Percentiles rank a stretch among this genome's conserved stretches.
phyloP scores from a whole-genome alignment of 2,888 invertebrate species.

The Odontocolon sp. region DNA sequence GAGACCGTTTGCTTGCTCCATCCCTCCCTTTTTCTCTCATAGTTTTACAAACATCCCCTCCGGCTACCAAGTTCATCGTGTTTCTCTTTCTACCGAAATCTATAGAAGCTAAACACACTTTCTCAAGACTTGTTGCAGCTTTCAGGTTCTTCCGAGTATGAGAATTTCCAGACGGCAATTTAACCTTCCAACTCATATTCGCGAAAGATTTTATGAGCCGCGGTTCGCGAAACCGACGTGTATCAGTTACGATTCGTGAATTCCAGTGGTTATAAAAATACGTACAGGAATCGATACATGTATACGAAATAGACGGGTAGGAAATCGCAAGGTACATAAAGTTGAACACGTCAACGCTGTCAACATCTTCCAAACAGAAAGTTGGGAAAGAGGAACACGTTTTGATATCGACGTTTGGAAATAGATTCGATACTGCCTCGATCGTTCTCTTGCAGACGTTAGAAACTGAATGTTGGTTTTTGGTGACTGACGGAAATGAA shows the following conservation, averaged over 20 bases:
- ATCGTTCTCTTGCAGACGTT: not conserved
- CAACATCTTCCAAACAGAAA: too few relatives aligned
- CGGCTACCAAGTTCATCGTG: too few relatives aligned
- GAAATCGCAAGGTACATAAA: conserved; percentile 6
- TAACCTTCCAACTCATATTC: not conserved
- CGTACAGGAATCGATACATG: conserved; percentile 14
- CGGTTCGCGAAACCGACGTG: not conserved
- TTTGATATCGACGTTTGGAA: conserved; percentile 20
- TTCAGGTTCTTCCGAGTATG: too few relatives aligned
- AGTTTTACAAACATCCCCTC: conserved; percentile 52
- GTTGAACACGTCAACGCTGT: not conserved
- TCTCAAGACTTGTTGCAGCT: conserved; percentile 49
- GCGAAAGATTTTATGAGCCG: not conserved
- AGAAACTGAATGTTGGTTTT: not conserved
- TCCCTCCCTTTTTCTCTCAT: conserved; percentile 28
- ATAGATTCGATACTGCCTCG: not conserved
- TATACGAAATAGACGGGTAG: not conserved
- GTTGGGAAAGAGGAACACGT: too few relatives aligned
- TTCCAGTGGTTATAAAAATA: conserved; percentile 25
- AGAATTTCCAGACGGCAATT: conserved; percentile 4
- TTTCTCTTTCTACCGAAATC: conserved; percentile 35
- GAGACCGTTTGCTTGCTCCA: not conserved
- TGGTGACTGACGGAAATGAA: not conserved
- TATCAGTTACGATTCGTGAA: conserved; percentile 8
- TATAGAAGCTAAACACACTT: conserved; percentile 40